Percentiles rank a stretch among this genome's conserved stretches.
Evolutionary conservation across 2,888 invertebrate species (phyloP).

Genomic region (Agonum fuliginosum): DNA sequence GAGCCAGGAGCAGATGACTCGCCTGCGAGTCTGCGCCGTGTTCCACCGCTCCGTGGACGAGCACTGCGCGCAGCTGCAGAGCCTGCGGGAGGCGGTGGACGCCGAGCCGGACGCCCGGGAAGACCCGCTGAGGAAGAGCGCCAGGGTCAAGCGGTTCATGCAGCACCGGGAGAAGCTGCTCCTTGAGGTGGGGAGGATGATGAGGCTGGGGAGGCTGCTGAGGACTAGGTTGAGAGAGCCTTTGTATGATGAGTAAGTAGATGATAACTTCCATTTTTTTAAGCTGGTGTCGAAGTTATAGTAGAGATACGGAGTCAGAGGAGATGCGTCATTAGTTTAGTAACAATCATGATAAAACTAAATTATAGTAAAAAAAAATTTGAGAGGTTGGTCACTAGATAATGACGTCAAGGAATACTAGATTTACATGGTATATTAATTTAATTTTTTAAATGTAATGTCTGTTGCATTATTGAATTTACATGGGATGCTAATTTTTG

Average conservation of each 20-base stretch:
- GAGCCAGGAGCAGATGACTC: slow-evolving; percentile 85
- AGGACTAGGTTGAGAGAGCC: slow-evolving; percentile 81
- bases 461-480: too few species aligned
- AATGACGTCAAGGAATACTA: too few species aligned
- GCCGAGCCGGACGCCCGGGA: slow-evolving; percentile 72
- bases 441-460: too few species aligned
- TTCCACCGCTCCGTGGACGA: slow-evolving; percentile 83
- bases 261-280: neutral
- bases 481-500: too few species aligned
- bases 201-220: slow-evolving; percentile 80
- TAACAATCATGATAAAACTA: too few species aligned
- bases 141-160: slow-evolving; percentile 75
- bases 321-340: too few species aligned
- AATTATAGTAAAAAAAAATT: too few species aligned
- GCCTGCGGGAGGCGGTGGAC: slow-evolving; percentile 77
- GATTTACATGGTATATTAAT: too few species aligned
- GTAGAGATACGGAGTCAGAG: too few species aligned
- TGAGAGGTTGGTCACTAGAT: too few species aligned
- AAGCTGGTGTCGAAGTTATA: too few species aligned
- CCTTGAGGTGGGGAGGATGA: slow-evolving; percentile 83
- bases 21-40: slow-evolving; percentile 84
- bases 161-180: slow-evolving; percentile 78
- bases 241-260: slow-evolving; percentile 68
- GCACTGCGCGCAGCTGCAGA: slow-evolving; percentile 78
- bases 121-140: slow-evolving; percentile 72